Conservation (phyloP, 2,888 invertebrate genomes). For the Phasia obesa region DNA sequence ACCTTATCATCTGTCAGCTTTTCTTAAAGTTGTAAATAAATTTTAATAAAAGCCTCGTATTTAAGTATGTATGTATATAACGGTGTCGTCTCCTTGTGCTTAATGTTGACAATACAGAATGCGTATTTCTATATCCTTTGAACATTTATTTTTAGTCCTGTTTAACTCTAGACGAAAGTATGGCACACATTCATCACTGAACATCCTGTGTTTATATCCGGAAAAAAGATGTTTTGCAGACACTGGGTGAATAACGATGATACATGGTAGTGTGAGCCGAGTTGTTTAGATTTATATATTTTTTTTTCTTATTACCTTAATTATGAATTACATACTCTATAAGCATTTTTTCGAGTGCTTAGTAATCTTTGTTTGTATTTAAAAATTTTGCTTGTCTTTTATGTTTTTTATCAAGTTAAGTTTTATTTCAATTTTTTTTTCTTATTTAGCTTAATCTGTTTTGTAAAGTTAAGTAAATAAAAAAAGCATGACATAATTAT, state of each 20-base stretch:
- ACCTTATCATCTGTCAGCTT: too few species aligned
- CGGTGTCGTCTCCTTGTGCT: neutral
- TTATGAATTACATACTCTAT: neutral
- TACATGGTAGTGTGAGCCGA: neutral
- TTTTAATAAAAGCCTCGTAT: neutral
- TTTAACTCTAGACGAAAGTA: constrained; percentile 27
- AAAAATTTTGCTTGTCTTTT: neutral
- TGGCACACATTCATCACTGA: constrained; percentile 27
- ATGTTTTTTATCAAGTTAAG: too few species aligned
- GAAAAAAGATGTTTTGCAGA: constrained; percentile 20
- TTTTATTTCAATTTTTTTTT: too few species aligned
- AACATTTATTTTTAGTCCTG: constrained; percentile 17
- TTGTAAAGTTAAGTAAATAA: too few species aligned
- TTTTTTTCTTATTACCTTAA: constrained; percentile 15
- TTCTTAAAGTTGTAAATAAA: neutral
- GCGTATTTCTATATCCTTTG: constrained; percentile 40
- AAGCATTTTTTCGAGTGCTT: neutral
- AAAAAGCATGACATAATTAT: too few species aligned
- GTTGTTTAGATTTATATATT: constrained; percentile 1
- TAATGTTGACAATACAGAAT: neutral
- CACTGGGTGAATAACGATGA: neutral
- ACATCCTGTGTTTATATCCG: constrained; percentile 14
- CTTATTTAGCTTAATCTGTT: too few species aligned
- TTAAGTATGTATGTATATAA: neutral
- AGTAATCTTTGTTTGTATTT: neutral